phyloP scores from a whole-genome alignment of 2,797 vertebrate genomes.

The Triplophysa yarkandensis region DNA sequence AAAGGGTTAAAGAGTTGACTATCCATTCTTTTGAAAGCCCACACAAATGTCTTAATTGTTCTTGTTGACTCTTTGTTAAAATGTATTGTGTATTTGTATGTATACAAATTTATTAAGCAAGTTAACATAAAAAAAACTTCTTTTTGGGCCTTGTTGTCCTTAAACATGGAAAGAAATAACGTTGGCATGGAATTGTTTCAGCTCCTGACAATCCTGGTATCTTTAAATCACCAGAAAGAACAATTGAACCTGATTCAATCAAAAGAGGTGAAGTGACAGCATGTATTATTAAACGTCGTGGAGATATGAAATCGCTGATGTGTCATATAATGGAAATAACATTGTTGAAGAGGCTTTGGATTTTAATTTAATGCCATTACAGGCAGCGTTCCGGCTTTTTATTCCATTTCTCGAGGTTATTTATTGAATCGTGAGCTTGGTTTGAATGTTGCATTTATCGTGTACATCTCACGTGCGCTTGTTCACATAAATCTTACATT shows the following conservation, averaged over 20 bases:
- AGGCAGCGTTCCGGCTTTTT: not conserved
- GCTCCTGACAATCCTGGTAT: constrained; percentile 21
- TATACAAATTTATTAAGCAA: not conserved
- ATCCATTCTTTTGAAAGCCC: too few species aligned
- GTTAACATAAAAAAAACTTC: not conserved
- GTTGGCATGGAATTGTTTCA: not conserved
- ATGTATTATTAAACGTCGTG: constrained; percentile 15
- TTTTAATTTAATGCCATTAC: constrained; percentile 2
- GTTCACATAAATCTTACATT: constrained; percentile 20
- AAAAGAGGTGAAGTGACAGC: constrained; percentile 25
- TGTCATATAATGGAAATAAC: constrained; percentile 23
- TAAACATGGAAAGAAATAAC: constrained; percentile 13
- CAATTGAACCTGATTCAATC: constrained; percentile 21
- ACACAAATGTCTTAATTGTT: too few species aligned
- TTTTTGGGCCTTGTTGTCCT: not conserved
- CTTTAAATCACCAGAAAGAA: constrained; percentile 31
- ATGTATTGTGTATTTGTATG: too few species aligned
- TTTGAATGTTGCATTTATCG: constrained; percentile 16
- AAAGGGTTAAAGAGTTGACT: too few species aligned
- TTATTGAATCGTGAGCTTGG: constrained; percentile 3
- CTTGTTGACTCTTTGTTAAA: too few species aligned
- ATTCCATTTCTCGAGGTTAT: constrained; percentile 22
- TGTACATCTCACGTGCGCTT: not conserved
- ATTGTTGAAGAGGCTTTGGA: not conserved
- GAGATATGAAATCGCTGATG: constrained; percentile 32